These are phyloP conservation scores for Drosophila leonis DNA, from an alignment of 2,888 invertebrate genomes.

Conservation along the genomic window DNA sequence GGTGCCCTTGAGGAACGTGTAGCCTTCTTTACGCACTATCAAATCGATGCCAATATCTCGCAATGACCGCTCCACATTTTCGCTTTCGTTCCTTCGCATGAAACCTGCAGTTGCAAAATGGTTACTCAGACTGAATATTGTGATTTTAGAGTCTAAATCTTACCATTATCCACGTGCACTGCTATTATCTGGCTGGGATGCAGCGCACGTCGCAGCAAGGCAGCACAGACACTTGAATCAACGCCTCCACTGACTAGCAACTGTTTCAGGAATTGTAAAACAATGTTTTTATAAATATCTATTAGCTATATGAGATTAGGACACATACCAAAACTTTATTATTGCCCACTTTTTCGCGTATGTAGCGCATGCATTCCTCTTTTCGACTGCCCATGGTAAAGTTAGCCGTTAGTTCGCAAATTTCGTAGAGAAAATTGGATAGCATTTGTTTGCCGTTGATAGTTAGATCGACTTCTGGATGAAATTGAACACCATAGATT, in stretches of 20 bases:
- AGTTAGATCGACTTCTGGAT: slow-evolving; percentile 99
- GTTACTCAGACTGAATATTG: background rate
- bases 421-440: slow-evolving; percentile 96
- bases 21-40: slow-evolving; percentile 90
- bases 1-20: slow-evolving; percentile 92
- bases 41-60: slow-evolving; percentile 93
- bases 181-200: slow-evolving; percentile 96
- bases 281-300: background rate
- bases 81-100: slow-evolving; percentile 98
- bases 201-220: slow-evolving; percentile 95
- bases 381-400: slow-evolving; percentile 96
- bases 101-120: slow-evolving; percentile 87
- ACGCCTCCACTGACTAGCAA: slow-evolving; percentile 98
- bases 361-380: slow-evolving; percentile 95
- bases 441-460: slow-evolving; percentile 96
- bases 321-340: slow-evolving; percentile 95
- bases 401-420: slow-evolving; percentile 93
- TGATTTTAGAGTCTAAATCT: slow-evolving; percentile 4
- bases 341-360: slow-evolving; percentile 94
- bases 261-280: slow-evolving; percentile 85
- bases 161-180: slow-evolving; percentile 98
- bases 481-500: slow-evolving; percentile 98
- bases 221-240: slow-evolving; percentile 99
- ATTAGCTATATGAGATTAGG: background rate
- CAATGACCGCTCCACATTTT: slow-evolving; percentile 93